Conservation (phyloP, 1,140 invertebrate species). For the Eciton burchellii region DNA sequence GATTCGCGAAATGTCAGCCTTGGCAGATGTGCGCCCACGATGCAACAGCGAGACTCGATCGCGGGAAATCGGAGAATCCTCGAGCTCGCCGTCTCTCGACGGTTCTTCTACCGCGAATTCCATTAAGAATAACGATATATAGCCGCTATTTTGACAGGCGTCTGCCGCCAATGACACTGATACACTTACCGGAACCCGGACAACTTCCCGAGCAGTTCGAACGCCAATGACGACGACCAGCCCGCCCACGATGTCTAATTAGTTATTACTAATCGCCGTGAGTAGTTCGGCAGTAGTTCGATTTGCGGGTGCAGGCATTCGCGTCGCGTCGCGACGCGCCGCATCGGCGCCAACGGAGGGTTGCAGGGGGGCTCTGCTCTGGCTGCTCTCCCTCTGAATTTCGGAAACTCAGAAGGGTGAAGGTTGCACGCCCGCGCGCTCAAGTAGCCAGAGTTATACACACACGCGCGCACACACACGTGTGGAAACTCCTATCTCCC, state of each 20-base stretch:
- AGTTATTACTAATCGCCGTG: constrained; percentile 74
- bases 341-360: not conserved
- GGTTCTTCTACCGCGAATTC: constrained; percentile 48
- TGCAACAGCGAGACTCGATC: no score
- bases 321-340: constrained; percentile 26
- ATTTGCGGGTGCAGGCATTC: constrained; percentile 60
- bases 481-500: constrained; percentile 48
- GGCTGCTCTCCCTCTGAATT: no score
- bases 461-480: no score
- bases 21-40: not conserved
- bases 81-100: constrained; percentile 11
- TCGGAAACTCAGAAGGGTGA: constrained; percentile 47
- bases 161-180: constrained; percentile 15
- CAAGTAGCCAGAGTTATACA: constrained; percentile 34
- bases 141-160: constrained; percentile 28
- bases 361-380: no score
- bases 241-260: constrained; percentile 66
- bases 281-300: constrained; percentile 73
- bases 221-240: not conserved
- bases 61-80: not conserved
- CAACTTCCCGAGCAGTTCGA: constrained; percentile 43
- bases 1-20: no score
- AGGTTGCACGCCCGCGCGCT: constrained; percentile 9
- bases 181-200: constrained; percentile 18
- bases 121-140: constrained; percentile 61